phyloP scores from a whole-genome alignment of 2,113 vertebrate genomes.

The Asarcornis scutulata region DNA sequence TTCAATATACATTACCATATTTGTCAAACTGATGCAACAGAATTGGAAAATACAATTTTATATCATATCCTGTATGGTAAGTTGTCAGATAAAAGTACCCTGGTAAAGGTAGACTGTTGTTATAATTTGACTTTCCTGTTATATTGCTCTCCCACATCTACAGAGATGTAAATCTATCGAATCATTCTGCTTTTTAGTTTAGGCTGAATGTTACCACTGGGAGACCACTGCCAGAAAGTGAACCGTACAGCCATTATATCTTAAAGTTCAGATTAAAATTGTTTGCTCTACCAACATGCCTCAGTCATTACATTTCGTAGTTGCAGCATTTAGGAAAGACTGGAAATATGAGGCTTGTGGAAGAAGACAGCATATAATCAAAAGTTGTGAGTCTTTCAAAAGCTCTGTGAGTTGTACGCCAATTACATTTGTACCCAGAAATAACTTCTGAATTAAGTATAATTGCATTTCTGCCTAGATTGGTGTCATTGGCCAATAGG shows the following conservation, averaged over 20 bases:
- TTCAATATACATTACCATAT: neutral
- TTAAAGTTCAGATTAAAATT: slow-evolving; percentile 22
- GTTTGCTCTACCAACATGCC: neutral
- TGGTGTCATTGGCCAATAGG: neutral
- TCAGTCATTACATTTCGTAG: slow-evolving; percentile 22
- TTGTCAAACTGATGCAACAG: neutral
- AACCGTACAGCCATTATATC: slow-evolving; percentile 11
- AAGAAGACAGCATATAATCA: slow-evolving; percentile 24
- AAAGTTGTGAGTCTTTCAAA: slow-evolving; percentile 23
- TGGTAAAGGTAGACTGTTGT: neutral
- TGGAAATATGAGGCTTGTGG: slow-evolving; percentile 8
- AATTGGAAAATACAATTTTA: neutral
- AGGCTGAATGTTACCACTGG: slow-evolving; percentile 28
- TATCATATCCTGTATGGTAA: neutral
- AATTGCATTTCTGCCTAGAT: neutral
- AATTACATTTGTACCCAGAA: slow-evolving; percentile 4
- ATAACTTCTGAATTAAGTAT: slow-evolving; percentile 17
- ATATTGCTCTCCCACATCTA: neutral
- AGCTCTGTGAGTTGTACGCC: neutral
- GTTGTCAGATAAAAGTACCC: neutral
- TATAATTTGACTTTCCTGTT: neutral
- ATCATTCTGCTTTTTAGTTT: neutral
- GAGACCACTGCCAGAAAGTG: neutral
- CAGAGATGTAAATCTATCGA: neutral
- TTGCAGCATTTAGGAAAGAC: slow-evolving; percentile 22